Conservation (phyloP, 2,113 vertebrate species). For the Sylvilagus bachmani region DNA sequence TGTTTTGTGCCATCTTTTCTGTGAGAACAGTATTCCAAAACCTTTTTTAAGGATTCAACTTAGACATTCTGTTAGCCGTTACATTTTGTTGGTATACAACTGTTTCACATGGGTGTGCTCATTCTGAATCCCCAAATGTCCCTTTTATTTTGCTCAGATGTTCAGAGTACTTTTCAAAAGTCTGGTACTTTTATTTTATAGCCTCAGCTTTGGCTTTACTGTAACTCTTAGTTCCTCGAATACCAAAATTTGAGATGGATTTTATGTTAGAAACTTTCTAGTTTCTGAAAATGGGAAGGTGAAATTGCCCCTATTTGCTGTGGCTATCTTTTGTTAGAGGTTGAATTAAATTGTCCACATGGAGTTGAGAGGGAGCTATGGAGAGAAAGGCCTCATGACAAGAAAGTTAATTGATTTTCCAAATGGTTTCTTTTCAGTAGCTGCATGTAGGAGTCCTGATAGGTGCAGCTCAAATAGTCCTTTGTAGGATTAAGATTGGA, state of each 20-base stretch:
- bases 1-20: not conserved
- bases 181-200: not conserved
- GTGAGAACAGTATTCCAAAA: not conserved
- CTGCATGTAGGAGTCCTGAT: conserved; percentile 33
- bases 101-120: conserved; percentile 3
- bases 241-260: conserved; percentile 21
- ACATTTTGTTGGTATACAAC: conserved; percentile 29
- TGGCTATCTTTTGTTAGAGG: conserved; percentile 36
- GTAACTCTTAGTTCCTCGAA: not conserved
- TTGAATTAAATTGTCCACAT: conserved; percentile 44
- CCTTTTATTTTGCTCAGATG: conserved; percentile 44
- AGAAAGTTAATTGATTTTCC: conserved; percentile 54
- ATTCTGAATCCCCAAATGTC: not conserved
- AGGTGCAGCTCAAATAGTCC: not conserved
- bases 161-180: conserved; percentile 35
- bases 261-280: conserved; percentile 31
- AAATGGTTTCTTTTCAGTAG: conserved; percentile 28
- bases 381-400: not conserved
- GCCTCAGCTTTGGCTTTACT: not conserved
- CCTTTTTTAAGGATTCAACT: conserved; percentile 23
- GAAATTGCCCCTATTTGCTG: not conserved
- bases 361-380: not conserved
- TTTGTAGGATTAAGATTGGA: conserved; percentile 33
- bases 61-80: not conserved
- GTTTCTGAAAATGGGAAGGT: not conserved